Conservation (phyloP, 2,888 invertebrate species). For the Tricholauxania praeusta region DNA sequence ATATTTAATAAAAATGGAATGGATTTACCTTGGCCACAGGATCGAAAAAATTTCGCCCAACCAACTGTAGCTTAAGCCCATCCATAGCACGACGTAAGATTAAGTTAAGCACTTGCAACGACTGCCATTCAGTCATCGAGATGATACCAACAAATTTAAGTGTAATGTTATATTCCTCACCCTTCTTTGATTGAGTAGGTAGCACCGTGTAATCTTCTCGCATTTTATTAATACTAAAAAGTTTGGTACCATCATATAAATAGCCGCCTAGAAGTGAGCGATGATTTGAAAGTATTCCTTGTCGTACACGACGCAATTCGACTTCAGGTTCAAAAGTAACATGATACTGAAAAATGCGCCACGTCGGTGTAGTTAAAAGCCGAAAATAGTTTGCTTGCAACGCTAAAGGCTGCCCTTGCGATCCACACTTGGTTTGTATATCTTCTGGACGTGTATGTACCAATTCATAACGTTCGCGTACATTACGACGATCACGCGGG, state of each 20-base stretch:
- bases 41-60: slow-evolving; percentile 82
- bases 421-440: slow-evolving; percentile 67
- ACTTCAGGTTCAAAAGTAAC: slow-evolving; percentile 81
- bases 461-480: slow-evolving; percentile 54
- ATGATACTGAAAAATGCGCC: slow-evolving; percentile 80
- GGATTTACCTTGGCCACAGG: slow-evolving; percentile 73
- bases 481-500: slow-evolving; percentile 37
- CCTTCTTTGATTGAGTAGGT: slow-evolving; percentile 71
- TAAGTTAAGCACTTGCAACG: slow-evolving; percentile 83
- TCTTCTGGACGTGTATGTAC: slow-evolving; percentile 61
- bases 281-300: slow-evolving; percentile 73
- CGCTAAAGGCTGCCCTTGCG: slow-evolving; percentile 69
- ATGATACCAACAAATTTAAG: slow-evolving; percentile 75
- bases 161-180: slow-evolving; percentile 70
- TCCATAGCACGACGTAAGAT: slow-evolving; percentile 74
- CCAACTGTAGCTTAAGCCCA: slow-evolving; percentile 75
- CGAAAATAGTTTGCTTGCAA: slow-evolving; percentile 79
- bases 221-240: slow-evolving; percentile 75
- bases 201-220: slow-evolving; percentile 71
- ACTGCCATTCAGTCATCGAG: slow-evolving; percentile 75
- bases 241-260: slow-evolving; percentile 80
- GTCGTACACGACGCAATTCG: slow-evolving; percentile 74
- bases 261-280: slow-evolving; percentile 74
- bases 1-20: background rate
- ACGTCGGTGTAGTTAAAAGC: slow-evolving; percentile 75